Base-by-base conservation (phyloP, 2,113 vertebrate species). In the Speoplatyrhinus poulsoni region DNA sequence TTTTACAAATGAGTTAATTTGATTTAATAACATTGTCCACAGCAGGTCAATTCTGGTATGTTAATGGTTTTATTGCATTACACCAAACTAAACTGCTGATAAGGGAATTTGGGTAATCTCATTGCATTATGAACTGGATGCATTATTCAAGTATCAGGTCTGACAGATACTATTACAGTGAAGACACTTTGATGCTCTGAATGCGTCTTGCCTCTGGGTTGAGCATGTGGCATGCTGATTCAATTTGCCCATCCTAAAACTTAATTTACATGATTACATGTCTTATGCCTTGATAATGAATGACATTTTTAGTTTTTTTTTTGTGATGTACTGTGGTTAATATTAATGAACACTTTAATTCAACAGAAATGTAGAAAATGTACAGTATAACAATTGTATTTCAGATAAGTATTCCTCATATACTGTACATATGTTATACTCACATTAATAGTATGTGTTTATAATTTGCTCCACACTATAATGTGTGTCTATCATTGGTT, bases 31-130 rank as follows among this genome's bases (percentile, higher is more conserved):
- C 57, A 11, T 63, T 81, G 70, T 84, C 57, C 36, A 12, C 26
- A 48, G 66, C 70, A 65, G 73, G 62, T 59, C 55, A 72, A 67
- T 76, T 76, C 61, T 80, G 80, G 76, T 82, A 85, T 87, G 79
- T 82, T 88, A 89, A 91, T 83, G 53, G 58, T 33, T 80, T 89
- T 78, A 92, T 90, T 89, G 49, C 62, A 84, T 90, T 82, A 87
- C 52, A 72, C 48, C 36, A 52, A 64, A 71, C 67, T 58, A 76
- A 79, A 72, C 73, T 59, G 41, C n/a, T 46, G 72, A 77, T 71
- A 54, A 58, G 72, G 78, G 78, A 67, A 84, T 81, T 85, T 73
- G 74, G 73, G 60, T 77, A 88, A 86, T 75, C 66, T 83, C 80
- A 86, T 88, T 82, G 85, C 41, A 74, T 81, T 60, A 83, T 77